Base-by-base conservation (phyloP, 2,113 vertebrate genomes). In the Festucalex cinctus region DNA sequence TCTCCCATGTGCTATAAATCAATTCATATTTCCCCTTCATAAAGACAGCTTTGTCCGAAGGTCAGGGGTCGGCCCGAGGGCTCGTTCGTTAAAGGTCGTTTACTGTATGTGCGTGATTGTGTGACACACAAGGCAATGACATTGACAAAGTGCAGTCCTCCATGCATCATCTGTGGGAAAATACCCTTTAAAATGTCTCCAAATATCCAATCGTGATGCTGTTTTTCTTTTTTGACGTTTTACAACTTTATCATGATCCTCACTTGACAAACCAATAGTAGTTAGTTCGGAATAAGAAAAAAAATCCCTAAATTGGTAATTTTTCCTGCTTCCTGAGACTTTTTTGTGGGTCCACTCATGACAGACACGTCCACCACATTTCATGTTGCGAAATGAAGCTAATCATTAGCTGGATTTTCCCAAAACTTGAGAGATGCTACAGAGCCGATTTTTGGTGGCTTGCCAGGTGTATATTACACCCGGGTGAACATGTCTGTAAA, bases 1-100 rank as follows among this genome's bases (percentile, higher is more conserved):
- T 73, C 69, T 76, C 19, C 62, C 43, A 65, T 39, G 37, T 57
- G 57, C 51, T 12, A 63, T 66, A 78, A 78, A 79, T 64, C 46
- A 53, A 36, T 26, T 67, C 20, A 26, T 16, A 79, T 74, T 74
- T 46, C 63, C n/a, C 67, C 3, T 26, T 68, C 9, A 81, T 81
- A 68, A 89, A 78, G 83, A 65, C 24, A 6, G 79, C 63, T 80
- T 89, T 88, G 85, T 90, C 64, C n/a, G 54, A 77, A 46, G 43
- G 57, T 36, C 60, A n/a, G 10, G 10, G 0, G 12, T 43, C 6
- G 24, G 35, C 43, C 60, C 53, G n/a, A 12, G 46, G 57, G 35
- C 65, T 46, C 37, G 59, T 36, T 73, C 64, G 77, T 59, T n/a
- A 82, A 87, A 84, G 84, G 77, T 84, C 79, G 16, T 36, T 74